Conservation (phyloP, 2,113 vertebrate genomes). For the Enhydra lutris region DNA sequence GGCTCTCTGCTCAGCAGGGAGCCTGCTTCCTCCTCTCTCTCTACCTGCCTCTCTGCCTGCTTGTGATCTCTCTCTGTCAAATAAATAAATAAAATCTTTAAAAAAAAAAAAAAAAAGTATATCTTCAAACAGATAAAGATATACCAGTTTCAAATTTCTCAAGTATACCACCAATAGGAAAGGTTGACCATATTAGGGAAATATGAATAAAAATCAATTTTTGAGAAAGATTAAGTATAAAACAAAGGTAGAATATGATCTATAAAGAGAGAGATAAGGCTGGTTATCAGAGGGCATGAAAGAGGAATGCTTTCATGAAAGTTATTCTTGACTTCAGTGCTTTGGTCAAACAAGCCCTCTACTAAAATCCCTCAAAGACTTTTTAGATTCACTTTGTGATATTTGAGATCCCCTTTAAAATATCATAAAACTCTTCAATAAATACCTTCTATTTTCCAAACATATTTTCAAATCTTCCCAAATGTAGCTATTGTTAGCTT, state of each 20-base stretch:
- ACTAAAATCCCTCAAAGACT: neutral
- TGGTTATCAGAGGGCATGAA: neutral
- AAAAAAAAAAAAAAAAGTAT: too few species aligned
- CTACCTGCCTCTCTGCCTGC: too few species aligned
- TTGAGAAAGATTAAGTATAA: neutral
- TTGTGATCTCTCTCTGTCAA: too few species aligned
- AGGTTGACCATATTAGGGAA: neutral
- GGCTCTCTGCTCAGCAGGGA: too few species aligned
- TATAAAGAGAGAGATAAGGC: neutral
- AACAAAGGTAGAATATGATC: neutral
- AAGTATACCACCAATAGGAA: neutral
- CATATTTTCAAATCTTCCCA: neutral
- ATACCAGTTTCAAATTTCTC: neutral
- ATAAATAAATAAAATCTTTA: too few species aligned
- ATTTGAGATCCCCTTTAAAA: neutral
- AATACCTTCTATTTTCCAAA: neutral
- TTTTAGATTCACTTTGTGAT: neutral
- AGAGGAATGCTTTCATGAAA: neutral
- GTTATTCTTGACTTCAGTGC: neutral
- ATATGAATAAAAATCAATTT: neutral
- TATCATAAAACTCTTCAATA: neutral
- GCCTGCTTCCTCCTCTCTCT: too few species aligned
- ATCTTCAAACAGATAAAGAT: neutral
- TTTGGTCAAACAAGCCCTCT: neutral
- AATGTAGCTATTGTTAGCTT: neutral